Conservation (phyloP, 2,797 vertebrate genomes). For the Dromococcyx pavoninus region DNA sequence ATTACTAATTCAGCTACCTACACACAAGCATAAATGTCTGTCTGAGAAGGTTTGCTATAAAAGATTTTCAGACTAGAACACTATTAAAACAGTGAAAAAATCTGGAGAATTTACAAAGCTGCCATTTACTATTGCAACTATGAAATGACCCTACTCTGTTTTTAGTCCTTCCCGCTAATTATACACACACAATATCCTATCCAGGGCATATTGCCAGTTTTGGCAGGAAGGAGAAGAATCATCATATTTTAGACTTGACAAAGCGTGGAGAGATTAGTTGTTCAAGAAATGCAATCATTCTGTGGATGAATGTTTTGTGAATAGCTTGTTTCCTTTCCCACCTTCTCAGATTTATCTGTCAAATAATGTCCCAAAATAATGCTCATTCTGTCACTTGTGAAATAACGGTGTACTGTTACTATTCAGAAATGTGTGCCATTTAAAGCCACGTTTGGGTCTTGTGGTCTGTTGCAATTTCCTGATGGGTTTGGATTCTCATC, state of each 20-base stretch:
- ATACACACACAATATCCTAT: neutral
- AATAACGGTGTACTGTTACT: neutral
- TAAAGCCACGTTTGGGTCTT: neutral
- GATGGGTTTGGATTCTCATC: neutral
- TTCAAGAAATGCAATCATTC: neutral
- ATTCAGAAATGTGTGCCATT: neutral
- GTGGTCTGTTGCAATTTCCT: neutral
- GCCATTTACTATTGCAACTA: neutral
- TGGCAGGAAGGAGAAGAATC: slow-evolving; percentile 13
- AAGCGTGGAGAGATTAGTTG: slow-evolving; percentile 11
- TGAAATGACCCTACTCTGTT: neutral
- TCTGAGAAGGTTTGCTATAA: neutral
- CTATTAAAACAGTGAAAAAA: neutral
- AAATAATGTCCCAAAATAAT: neutral
- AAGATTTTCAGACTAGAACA: neutral
- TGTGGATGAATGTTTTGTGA: neutral
- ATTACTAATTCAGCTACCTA: neutral
- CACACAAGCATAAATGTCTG: neutral
- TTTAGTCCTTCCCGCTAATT: neutral
- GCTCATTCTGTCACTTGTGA: slow-evolving; percentile 10
- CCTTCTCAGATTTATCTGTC: neutral
- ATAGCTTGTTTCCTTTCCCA: slow-evolving; percentile 28
- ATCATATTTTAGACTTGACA: slow-evolving; percentile 28
- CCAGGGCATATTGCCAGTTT: neutral
- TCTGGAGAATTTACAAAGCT: neutral